These are phyloP conservation scores for Tipula unca DNA, from an alignment of 2,888 invertebrate species.

Conservation along the genomic window DNA sequence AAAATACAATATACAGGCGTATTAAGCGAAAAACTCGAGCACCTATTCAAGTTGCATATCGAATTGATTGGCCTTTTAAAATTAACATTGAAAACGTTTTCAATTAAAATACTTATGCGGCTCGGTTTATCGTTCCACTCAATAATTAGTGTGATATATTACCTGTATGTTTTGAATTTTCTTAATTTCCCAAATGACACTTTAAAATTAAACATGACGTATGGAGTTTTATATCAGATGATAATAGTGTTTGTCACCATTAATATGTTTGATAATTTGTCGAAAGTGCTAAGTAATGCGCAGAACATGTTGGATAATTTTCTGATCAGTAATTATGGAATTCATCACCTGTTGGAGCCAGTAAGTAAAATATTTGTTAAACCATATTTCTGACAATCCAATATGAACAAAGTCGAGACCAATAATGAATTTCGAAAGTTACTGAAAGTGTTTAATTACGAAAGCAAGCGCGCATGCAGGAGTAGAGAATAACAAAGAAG, in stretches of 20 bases:
- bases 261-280: not conserved
- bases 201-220: not conserved
- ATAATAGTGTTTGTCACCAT: not conserved
- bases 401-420: too few species aligned
- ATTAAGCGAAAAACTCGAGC: not conserved
- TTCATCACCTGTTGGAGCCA: not conserved
- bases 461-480: too few species aligned
- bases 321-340: not conserved
- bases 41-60: not conserved
- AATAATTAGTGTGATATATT: not conserved
- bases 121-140: not conserved
- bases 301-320: not conserved
- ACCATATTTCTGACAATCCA: too few species aligned
- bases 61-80: not conserved
- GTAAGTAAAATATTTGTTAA: too few species aligned
- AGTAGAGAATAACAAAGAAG: too few species aligned
- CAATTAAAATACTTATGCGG: not conserved
- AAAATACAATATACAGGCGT: not conserved
- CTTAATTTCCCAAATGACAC: not conserved
- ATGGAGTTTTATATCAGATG: not conserved
- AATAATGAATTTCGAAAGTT: too few species aligned
- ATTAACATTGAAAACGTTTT: not conserved
- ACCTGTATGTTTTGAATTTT: not conserved
- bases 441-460: too few species aligned
- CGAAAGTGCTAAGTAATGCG: not conserved